Percentiles rank a stretch among this genome's conserved stretches.
These are phyloP conservation scores for Lacerta viridis DNA, from an alignment of 2,797 vertebrate species.

Conservation along the genomic window DNA sequence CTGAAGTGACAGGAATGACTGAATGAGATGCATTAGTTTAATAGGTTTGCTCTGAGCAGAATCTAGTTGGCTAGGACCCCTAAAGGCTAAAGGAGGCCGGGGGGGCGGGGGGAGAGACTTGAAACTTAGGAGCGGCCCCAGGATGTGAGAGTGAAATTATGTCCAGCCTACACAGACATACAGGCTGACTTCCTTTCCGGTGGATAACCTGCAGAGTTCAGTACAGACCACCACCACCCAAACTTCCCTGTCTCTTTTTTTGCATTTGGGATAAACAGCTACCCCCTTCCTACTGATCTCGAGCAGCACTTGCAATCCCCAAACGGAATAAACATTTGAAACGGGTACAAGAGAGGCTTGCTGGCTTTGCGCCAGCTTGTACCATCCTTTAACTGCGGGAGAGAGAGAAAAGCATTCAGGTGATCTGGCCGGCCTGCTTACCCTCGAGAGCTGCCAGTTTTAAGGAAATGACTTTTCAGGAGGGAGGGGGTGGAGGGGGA, in stretches of 20 bases:
- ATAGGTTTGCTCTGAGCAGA: no score
- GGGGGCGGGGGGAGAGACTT: no score
- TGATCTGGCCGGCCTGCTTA: neutral
- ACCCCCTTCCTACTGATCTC: no score
- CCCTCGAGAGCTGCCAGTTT: neutral
- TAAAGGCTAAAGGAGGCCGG: neutral
- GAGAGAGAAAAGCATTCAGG: constrained; percentile 24
- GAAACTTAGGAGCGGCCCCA: neutral
- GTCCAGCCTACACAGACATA: neutral
- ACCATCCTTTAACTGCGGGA: neutral
- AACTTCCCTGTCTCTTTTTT: neutral
- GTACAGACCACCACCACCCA: neutral
- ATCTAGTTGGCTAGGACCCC: no score
- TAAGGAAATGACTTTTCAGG: neutral
- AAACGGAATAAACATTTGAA: neutral
- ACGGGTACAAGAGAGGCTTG: neutral
- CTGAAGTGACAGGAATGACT: no score
- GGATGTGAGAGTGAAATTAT: neutral
- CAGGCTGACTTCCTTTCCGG: neutral
- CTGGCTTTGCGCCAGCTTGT: neutral
- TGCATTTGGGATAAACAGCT: neutral
- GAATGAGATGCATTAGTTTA: no score
- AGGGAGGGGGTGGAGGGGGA: neutral
- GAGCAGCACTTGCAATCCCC: neutral
- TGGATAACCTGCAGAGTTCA: neutral